Evolutionary conservation across 2,113 vertebrate species (phyloP), one percentile per base, ranked within the genome.

Genomic region (Anguilla rostrata): DNA sequence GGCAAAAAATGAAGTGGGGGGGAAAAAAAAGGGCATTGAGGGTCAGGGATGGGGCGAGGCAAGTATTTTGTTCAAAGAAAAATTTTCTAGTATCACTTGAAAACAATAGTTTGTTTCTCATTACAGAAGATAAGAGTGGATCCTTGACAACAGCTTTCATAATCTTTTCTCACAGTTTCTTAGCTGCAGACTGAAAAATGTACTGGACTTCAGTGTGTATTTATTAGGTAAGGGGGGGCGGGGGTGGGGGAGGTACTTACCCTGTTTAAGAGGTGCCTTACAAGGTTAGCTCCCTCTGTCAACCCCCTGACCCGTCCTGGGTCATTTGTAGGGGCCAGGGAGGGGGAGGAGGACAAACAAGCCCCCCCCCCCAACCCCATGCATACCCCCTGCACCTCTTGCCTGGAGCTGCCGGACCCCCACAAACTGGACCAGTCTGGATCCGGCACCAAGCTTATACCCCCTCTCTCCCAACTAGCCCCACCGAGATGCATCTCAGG

Each of bases 41-140:
- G 20, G 63, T 71, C 22, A n/a, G 9, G 81, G 46, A 12, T 29
- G n/a, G n/a, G 46, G 43, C 2, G 20, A 34, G 34, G 34, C 0
- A 39, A 20, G 46, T 81, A 26, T 81, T 81, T 43, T 26, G 18
- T 12, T 81, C 41, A 46, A 43, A 43, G 49, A 29, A 11, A 53
- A 53, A 49, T 81, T 41, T 40, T 29, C 26, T 34, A 34, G 22
- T 34, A 34, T 12, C 71, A 22, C 22, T 39, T 82, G 81, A 82
- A 46, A 82, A 82, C 40, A 87, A 82, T 88, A 91, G 97, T 98
- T 98, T 98, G 98, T 98, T 99, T 99, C 43, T 46, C 97, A 98
- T 99, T 98, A 99, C 97, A 96, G 93, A 90, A 95, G 95, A 96
- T 88, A 87, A 66, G 1, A 66, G 60, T 91, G 93, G 96, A 93